phyloP scores from a whole-genome alignment of 2,797 vertebrate species.

The Hypotaenidia okinawae region DNA sequence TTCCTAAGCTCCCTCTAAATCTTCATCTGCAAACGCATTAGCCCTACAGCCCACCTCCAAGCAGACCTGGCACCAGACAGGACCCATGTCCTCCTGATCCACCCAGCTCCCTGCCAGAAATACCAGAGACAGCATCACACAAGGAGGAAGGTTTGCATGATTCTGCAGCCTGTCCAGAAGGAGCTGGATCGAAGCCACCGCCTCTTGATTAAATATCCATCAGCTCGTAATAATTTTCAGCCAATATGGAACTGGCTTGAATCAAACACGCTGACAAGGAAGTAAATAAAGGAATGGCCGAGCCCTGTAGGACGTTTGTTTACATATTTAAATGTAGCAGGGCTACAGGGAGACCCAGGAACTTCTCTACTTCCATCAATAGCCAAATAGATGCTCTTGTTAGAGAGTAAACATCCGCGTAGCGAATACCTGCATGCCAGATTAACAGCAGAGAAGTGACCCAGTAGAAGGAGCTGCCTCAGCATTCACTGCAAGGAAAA shows the following conservation, averaged over 20 bases:
- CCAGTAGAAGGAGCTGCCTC: background rate
- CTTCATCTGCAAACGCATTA: background rate
- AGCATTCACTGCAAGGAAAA: background rate
- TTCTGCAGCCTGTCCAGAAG: conserved; percentile 36
- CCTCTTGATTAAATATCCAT: conserved; percentile 46
- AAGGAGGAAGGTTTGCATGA: background rate
- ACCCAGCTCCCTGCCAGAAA: background rate
- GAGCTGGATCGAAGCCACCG: conserved; percentile 27
- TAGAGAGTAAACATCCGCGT: background rate
- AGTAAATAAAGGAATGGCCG: conserved; percentile 22
- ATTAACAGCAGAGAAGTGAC: background rate
- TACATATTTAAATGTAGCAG: background rate
- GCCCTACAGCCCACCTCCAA: background rate
- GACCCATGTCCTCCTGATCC: background rate
- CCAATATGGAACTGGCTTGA: background rate
- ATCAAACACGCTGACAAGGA: background rate
- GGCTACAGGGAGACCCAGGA: background rate
- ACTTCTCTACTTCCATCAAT: background rate
- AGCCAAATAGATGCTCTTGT: background rate
- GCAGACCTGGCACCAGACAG: background rate
- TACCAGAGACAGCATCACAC: background rate
- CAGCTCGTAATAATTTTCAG: background rate
- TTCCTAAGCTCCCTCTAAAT: background rate
- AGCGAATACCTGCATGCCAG: background rate
- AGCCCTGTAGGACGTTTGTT: conserved; percentile 12